phyloP scores from a whole-genome alignment of 2,888 invertebrate species.

The Salpingus planirostris region DNA sequence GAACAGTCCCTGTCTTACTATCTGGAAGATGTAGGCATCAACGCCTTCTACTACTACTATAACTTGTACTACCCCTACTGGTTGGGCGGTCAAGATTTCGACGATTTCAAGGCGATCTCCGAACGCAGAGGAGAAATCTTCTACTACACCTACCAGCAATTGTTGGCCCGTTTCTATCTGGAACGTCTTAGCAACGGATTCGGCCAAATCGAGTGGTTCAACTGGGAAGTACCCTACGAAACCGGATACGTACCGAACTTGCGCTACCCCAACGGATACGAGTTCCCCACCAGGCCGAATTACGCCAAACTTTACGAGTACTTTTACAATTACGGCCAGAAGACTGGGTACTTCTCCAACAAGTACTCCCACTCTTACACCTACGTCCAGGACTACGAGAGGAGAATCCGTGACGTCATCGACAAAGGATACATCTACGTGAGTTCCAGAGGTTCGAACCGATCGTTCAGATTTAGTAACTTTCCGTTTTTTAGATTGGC shows the following conservation, averaged over 20 bases:
- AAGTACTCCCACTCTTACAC: conserved; percentile 46
- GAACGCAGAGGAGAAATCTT: conserved; percentile 57
- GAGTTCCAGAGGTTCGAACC: too few relatives aligned
- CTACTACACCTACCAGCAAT: conserved; percentile 58
- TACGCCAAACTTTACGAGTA: conserved; percentile 45
- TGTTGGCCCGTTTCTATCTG: conserved; percentile 63
- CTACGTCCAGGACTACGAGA: conserved; percentile 41
- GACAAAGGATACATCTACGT: conserved; percentile 45
- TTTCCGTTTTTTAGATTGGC: too few relatives aligned
- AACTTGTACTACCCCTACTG: conserved; percentile 56
- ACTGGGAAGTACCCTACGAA: conserved; percentile 45
- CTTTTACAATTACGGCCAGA: conserved; percentile 34
- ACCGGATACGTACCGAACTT: conserved; percentile 57
- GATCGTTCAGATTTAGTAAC: too few relatives aligned
- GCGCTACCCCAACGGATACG: conserved; percentile 54
- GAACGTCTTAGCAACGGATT: conserved; percentile 64
- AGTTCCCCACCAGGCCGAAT: conserved; percentile 55
- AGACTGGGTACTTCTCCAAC: conserved; percentile 29
- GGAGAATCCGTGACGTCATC: conserved; percentile 50
- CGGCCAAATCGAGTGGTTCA: conserved; percentile 54
- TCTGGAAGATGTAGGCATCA: conserved; percentile 63
- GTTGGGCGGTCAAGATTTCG: conserved; percentile 48
- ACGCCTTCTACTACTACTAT: conserved; percentile 54
- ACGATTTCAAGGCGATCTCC: conserved; percentile 38
- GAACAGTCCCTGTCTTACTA: conserved; percentile 57